Conservation (phyloP, 2,113 vertebrate genomes). For the Desmodus rotundus region DNA sequence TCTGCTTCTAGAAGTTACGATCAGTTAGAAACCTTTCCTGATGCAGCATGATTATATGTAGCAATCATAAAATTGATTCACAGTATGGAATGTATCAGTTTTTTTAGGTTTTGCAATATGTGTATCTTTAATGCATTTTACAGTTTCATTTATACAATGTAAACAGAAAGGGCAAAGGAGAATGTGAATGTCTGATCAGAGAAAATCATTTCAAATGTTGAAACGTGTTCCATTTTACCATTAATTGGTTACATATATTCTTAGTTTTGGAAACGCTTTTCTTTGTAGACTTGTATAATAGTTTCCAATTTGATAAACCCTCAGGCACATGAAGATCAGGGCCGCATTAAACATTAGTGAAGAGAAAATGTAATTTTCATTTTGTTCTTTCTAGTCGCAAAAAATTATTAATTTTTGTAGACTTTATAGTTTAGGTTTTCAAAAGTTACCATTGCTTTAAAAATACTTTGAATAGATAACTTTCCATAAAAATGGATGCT, state of each 20-base stretch:
- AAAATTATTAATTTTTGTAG: neutral
- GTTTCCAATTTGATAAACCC: slow-evolving; percentile 48
- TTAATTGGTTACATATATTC: slow-evolving; percentile 56
- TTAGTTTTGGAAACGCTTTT: slow-evolving; percentile 48
- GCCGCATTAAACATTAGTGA: neutral
- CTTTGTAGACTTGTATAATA: slow-evolving; percentile 37
- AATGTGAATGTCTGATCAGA: neutral
- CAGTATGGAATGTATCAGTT: neutral
- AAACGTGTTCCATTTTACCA: neutral
- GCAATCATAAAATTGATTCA: neutral
- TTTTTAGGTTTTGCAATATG: neutral
- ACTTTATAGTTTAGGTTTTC: neutral
- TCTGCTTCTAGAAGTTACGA: neutral
- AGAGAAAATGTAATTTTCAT: slow-evolving; percentile 45
- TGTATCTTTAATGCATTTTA: neutral
- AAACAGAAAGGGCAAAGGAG: slow-evolving; percentile 15
- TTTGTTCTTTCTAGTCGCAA: neutral
- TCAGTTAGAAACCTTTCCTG: neutral
- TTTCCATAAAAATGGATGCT: neutral
- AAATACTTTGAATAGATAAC: neutral
- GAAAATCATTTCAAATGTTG: slow-evolving; percentile 38
- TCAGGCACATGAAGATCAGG: neutral
- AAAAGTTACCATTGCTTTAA: neutral
- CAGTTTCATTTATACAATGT: neutral
- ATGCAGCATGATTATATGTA: rapidly evolving